Base-by-base conservation (phyloP, 2,113 vertebrate genomes). In the Corythornis vintsioides region DNA sequence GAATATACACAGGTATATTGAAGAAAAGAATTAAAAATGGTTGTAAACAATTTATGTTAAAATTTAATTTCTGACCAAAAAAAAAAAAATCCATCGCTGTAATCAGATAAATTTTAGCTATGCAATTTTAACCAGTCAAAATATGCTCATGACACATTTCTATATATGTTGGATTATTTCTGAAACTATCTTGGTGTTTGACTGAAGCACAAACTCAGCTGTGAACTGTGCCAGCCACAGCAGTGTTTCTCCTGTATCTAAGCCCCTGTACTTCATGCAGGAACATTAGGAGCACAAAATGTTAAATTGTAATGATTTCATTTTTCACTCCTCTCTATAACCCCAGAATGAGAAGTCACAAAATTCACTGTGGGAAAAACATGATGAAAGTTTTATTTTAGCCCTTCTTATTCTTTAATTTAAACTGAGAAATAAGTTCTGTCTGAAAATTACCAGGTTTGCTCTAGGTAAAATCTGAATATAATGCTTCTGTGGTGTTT, bases 341-440 rank as follows among this genome's bases (percentile, higher is more conserved):
- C 42, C 47, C 25, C 47, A 31, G 71, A 74, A 83, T 14, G 19
- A 91, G 74, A 91, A 81, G 28, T 48, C 57, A 84, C 70, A 79
- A 33, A 81, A 89, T 40, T 84, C 74, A 61, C 84, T 53, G 57
- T 81, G 89, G 87, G 89, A 94, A 92, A 87, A 92, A 61, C 50
- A 35, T 66, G 50, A 55, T 42, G 42, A 83, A 83, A 55, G 10
- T 7, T 47, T 83, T 59, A 7, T 22, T 90, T 89, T 83, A 71
- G 12, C 8, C 11, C 13, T 69, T 16, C 5, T 73, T 33, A 55
- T 52, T 11, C 18, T 83, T 83, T 55, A 61, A 42, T 63, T 85
- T 86, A 55, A 19, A 4, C 10, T 88, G 12, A 17, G 90, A 92
- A 83, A 80, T 33, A 20, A 2, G 3, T 50, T 79, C 86, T 63